phyloP scores from a whole-genome alignment of 2,888 invertebrate genomes.

The Melangyna quadrimaculata region DNA sequence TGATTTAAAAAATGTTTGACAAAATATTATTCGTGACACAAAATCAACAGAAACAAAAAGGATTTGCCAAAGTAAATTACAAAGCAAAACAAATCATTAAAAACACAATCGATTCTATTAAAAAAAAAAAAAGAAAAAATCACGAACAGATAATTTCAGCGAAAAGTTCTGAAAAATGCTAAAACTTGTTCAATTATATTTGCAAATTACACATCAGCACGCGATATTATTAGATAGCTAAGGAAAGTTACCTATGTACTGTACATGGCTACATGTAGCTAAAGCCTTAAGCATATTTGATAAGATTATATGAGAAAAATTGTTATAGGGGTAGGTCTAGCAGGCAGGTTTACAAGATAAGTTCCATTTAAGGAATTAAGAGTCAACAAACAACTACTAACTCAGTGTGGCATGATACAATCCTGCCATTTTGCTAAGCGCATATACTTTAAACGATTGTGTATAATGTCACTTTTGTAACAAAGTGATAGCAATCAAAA shows the following conservation, averaged over 20 bases:
- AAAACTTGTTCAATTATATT: conserved; percentile 56
- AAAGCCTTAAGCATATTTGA: neutral
- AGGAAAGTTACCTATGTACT: no score
- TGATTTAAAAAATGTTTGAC: conserved; percentile 46
- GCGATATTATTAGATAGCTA: conserved; percentile 20
- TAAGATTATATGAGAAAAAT: neutral
- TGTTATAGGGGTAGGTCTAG: neutral
- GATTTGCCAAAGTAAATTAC: conserved; percentile 36
- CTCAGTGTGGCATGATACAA: conserved; percentile 4
- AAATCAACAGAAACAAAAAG: neutral
- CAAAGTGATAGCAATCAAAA: neutral
- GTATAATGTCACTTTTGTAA: conserved; percentile 44
- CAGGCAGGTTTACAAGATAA: conserved; percentile 6
- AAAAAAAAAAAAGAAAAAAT: conserved; percentile 38
- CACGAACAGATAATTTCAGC: conserved; percentile 60
- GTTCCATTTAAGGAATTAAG: conserved; percentile 11
- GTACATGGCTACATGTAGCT: no score
- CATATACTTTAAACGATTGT: conserved; percentile 11
- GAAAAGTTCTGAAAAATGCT: conserved; percentile 54
- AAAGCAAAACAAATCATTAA: conserved; percentile 30
- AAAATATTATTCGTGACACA: conserved; percentile 58
- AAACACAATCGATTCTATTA: conserved; percentile 29
- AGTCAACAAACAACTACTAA: neutral
- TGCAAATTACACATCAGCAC: conserved; percentile 50
- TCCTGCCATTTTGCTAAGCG: neutral